A percentile compares a stretch with the other conserved stretches of the same genome.
These are phyloP conservation scores for Onthophagus sagittarius DNA, from an alignment of 2,888 invertebrate genomes.

Conservation along the genomic window DNA sequence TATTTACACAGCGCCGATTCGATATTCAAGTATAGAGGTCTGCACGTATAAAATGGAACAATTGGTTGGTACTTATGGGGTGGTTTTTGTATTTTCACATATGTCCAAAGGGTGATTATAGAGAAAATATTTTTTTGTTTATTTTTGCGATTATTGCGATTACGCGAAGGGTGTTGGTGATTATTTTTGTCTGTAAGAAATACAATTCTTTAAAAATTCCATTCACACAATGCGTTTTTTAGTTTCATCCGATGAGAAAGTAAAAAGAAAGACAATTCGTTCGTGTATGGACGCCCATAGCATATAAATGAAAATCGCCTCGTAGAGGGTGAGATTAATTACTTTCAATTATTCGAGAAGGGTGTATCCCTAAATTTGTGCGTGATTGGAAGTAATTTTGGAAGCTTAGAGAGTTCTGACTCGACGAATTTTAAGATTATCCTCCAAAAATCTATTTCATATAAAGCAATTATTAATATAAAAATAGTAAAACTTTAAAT, in stretches of 20 bases:
- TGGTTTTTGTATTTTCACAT: not conserved
- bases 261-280: not conserved
- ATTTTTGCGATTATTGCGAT: not conserved
- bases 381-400: not conserved
- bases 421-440: not conserved
- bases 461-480: too few species aligned
- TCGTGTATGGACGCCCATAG: not conserved
- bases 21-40: not conserved
- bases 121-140: not conserved
- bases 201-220: not conserved
- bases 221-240: not conserved
- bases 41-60: not conserved
- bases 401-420: not conserved
- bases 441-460: not conserved
- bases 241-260: not conserved
- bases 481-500: not conserved
- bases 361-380: not conserved
- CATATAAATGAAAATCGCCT: not conserved
- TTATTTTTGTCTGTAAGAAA: too few species aligned
- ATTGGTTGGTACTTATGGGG: not conserved
- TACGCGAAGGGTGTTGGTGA: not conserved
- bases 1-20: not conserved
- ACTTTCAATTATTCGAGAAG: not conserved
- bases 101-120: not conserved
- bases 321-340: not conserved